Conservation (phyloP, 1,140 invertebrate genomes). For the Diabrotica undecimpunctata region DNA sequence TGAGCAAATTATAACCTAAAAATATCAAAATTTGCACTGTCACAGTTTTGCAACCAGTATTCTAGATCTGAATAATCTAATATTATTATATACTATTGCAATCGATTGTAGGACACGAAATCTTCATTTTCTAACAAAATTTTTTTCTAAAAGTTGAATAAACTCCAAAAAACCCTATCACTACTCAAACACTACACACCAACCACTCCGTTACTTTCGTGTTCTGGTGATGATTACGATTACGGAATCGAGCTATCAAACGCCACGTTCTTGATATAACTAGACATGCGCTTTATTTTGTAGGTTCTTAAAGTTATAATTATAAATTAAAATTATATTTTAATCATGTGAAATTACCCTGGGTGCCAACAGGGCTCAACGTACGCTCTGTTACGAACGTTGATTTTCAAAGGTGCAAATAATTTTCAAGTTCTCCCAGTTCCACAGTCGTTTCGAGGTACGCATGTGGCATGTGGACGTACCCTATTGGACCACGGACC, state of each 20-base stretch:
- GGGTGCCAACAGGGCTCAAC: no score
- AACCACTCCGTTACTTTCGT: not conserved
- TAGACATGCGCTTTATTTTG: slow-evolving; percentile 11
- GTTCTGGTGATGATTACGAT: not conserved
- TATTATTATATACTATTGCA: not conserved
- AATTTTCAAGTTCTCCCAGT: not conserved
- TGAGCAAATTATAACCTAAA: slow-evolving; percentile 17
- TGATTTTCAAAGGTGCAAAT: not conserved
- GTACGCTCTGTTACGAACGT: not conserved
- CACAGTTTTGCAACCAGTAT: slow-evolving; percentile 6
- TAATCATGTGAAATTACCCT: no score
- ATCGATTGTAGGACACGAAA: not conserved
- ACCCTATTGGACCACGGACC: slow-evolving; percentile 49
- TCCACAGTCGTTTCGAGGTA: not conserved
- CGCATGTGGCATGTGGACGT: slow-evolving; percentile 50
- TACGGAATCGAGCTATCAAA: not conserved
- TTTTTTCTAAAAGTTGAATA: not conserved
- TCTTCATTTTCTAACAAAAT: slow-evolving; percentile 9
- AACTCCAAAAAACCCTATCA: slow-evolving; percentile 4
- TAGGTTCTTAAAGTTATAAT: not conserved
- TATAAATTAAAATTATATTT: no score
- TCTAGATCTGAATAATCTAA: not conserved
- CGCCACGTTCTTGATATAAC: slow-evolving; percentile 7
- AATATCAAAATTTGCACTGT: slow-evolving; percentile 13
- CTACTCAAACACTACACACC: not conserved